Conservation (phyloP, 2,113 vertebrate genomes). For the Alosa alosa region DNA sequence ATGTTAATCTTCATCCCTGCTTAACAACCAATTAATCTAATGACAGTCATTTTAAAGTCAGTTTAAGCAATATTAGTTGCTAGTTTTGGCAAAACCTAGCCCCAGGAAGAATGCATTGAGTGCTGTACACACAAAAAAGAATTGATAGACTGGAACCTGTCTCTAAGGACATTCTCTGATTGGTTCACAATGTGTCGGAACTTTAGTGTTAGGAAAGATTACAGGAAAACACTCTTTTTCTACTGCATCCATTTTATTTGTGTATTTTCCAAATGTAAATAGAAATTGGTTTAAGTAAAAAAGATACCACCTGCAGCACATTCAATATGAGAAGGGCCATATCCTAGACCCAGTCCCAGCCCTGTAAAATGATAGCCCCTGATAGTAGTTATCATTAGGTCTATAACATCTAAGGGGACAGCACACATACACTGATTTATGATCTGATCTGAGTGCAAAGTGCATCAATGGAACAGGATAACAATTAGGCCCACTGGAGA, state of each 20-base stretch:
- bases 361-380: background rate
- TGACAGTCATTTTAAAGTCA: background rate
- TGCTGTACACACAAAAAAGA: background rate
- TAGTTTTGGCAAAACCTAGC: background rate
- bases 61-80: background rate
- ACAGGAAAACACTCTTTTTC: background rate
- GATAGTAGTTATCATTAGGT: background rate
- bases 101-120: background rate
- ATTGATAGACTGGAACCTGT: background rate
- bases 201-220: background rate
- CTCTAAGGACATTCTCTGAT: background rate
- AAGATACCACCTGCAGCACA: background rate
- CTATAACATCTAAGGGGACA: background rate
- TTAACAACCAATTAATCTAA: too few species aligned
- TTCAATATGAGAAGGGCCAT: background rate
- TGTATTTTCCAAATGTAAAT: background rate
- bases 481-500: background rate
- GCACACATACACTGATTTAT: background rate
- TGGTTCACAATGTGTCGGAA: background rate
- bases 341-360: too few species aligned
- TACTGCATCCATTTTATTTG: too few species aligned
- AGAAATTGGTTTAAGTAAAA: background rate
- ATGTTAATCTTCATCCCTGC: background rate
- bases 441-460: background rate
- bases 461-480: background rate